Evolutionary conservation across 1,140 invertebrate genomes (phyloP).

Genomic region (Latrodectus geometricus): DNA sequence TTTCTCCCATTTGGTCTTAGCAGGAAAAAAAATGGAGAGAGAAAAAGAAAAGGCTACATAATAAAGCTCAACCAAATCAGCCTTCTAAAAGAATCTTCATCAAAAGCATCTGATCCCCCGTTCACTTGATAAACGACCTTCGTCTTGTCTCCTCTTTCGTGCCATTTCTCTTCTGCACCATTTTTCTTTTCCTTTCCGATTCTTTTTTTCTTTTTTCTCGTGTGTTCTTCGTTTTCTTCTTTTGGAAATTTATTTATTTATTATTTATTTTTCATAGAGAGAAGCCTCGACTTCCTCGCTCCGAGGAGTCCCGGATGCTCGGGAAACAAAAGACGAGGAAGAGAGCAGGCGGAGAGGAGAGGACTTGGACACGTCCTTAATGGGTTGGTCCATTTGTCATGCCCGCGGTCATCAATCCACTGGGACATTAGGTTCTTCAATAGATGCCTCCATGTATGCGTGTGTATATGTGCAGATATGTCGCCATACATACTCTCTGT

Average conservation of each 20-base stretch:
- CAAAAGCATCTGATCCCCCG: conserved; percentile 39
- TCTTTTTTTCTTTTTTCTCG: neutral
- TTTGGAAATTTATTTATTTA: conserved; percentile 34
- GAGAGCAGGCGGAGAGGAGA: neutral
- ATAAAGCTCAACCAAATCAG: conserved; percentile 1
- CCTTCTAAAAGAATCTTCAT: conserved; percentile 33
- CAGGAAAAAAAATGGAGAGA: neutral
- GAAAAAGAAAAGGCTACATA: neutral
- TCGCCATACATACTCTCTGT: neutral
- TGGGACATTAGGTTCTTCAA: conserved; percentile 33
- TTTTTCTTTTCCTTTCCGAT: neutral
- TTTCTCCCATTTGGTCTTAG: conserved; percentile 8
- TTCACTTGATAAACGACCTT: conserved; percentile 40
- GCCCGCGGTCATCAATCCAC: conserved; percentile 49
- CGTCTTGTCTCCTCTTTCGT: conserved; percentile 54
- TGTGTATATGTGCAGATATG: neutral
- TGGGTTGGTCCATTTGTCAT: conserved; percentile 56
- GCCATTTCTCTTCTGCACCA: conserved; percentile 42
- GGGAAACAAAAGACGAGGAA: conserved; percentile 36
- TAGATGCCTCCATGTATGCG: conserved; percentile 7
- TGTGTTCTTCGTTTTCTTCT: neutral
- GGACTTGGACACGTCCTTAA: conserved; percentile 52
- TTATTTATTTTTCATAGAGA: conserved; percentile 41
- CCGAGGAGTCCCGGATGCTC: conserved; percentile 27
- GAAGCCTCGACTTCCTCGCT: conserved; percentile 42